phyloP scores from a whole-genome alignment of 2,113 vertebrate species.

The Zootoca vivipara region DNA sequence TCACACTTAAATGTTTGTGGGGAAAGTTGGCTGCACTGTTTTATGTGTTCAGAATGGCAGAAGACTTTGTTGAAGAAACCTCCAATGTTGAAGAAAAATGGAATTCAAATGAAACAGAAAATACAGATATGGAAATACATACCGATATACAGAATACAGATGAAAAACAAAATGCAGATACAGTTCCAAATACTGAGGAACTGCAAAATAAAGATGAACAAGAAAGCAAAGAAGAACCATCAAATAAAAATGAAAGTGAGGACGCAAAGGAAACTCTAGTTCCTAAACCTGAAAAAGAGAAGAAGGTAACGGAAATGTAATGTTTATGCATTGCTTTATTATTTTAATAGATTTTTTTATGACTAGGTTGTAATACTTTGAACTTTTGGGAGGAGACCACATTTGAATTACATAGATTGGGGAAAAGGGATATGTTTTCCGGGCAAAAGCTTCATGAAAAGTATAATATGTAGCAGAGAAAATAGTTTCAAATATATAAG shows the following conservation, averaged over 20 bases:
- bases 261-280: neutral
- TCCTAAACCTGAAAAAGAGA: conserved; percentile 1
- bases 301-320: conserved; percentile 54
- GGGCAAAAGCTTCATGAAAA: neutral
- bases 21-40: accelerated
- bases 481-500: neutral
- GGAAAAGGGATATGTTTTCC: neutral
- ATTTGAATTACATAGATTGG: neutral
- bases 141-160: neutral
- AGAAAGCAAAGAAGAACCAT: neutral
- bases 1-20: neutral
- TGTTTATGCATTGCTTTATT: neutral
- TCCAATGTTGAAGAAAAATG: conserved; percentile 13
- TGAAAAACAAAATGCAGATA: neutral
- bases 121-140: neutral
- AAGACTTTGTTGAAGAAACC: neutral
- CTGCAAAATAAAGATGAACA: neutral
- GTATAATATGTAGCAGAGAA: neutral
- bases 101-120: neutral
- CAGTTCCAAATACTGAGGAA: neutral
- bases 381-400: neutral
- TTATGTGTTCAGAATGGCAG: conserved; percentile 19
- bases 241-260: neutral
- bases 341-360: neutral
- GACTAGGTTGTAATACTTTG: neutral